Percentiles rank a stretch among this genome's conserved stretches.
These are phyloP conservation scores for Lytechinus variegatus DNA, from an alignment of 35 echinoderm and acorn worm genomes.

Conservation along the genomic window DNA sequence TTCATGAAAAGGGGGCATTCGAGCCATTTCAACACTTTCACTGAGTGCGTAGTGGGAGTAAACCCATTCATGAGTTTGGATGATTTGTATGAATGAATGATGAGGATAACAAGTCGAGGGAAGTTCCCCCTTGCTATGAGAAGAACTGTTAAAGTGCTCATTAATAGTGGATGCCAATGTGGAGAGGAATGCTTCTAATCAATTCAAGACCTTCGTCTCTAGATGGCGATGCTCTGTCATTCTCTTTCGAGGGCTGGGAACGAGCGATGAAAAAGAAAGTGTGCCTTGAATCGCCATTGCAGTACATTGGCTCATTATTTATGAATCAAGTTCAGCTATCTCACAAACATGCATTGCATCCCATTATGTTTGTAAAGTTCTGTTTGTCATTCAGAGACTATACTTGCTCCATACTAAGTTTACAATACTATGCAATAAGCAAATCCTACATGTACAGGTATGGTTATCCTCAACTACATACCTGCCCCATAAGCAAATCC, in stretches of 20 bases:
- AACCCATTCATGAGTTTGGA: constrained; percentile 2
- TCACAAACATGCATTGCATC: no score
- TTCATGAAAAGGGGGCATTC: background rate
- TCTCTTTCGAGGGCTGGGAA: background rate
- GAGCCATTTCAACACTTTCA: background rate
- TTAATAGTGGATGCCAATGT: background rate
- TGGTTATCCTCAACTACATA: no score
- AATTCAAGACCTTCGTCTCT: background rate
- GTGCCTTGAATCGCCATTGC: background rate
- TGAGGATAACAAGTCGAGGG: background rate
- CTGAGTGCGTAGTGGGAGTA: background rate
- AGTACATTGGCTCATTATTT: background rate
- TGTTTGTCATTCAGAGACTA: no score
- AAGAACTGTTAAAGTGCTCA: constrained; percentile 3
- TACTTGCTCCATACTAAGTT: no score
- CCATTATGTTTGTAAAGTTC: no score
- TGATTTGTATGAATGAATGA: background rate
- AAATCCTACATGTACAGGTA: no score
- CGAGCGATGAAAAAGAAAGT: background rate
- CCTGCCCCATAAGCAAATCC: no score
- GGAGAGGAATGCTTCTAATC: background rate
- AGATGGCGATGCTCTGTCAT: background rate
- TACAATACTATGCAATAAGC: no score
- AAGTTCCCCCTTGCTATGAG: background rate
- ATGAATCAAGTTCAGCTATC: background rate